Evolutionary conservation across 1,140 invertebrate species (phyloP).

Genomic region (Drosophila murphyi): DNA sequence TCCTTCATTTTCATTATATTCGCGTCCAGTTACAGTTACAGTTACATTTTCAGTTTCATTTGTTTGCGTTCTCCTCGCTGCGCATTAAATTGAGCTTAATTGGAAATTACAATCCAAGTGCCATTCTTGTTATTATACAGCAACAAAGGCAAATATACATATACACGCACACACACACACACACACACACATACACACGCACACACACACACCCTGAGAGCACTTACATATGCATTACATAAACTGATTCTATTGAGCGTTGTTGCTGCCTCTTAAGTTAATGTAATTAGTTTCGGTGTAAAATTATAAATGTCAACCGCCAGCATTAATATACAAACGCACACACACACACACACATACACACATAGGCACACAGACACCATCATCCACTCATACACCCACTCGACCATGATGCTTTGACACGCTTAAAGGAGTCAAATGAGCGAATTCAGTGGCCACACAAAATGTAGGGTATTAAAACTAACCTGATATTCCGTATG

Average conservation of each 20-base stretch:
- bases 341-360: constrained; percentile 17
- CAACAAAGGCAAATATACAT: constrained; percentile 15
- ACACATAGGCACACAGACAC: constrained; percentile 6
- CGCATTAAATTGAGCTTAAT: constrained; percentile 74
- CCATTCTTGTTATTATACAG: constrained; percentile 46
- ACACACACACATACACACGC: not conserved
- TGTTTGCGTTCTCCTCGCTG: constrained; percentile 36
- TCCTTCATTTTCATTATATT: no score
- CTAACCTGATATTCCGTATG: not conserved
- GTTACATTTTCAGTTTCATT: constrained; percentile 25
- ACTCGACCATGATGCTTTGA: constrained; percentile 40
- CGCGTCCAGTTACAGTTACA: not conserved
- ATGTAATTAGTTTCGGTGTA: constrained; percentile 80
- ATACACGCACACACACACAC: constrained; percentile 10
- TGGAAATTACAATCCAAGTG: constrained; percentile 75
- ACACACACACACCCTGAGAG: constrained; percentile 18
- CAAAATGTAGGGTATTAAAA: constrained; percentile 20
- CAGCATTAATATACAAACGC: constrained; percentile 32
- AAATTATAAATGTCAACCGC: constrained; percentile 74
- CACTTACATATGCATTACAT: constrained; percentile 78
- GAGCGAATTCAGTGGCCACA: constrained; percentile 47
- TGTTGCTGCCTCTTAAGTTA: constrained; percentile 48
- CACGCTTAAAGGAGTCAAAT: constrained; percentile 57
- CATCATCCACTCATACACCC: constrained; percentile 3
- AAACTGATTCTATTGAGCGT: constrained; percentile 70